Percentiles rank a stretch among this genome's conserved stretches.
These are phyloP conservation scores for Fringilla coelebs DNA, from an alignment of 2,797 vertebrate genomes.

Conservation along the genomic window DNA sequence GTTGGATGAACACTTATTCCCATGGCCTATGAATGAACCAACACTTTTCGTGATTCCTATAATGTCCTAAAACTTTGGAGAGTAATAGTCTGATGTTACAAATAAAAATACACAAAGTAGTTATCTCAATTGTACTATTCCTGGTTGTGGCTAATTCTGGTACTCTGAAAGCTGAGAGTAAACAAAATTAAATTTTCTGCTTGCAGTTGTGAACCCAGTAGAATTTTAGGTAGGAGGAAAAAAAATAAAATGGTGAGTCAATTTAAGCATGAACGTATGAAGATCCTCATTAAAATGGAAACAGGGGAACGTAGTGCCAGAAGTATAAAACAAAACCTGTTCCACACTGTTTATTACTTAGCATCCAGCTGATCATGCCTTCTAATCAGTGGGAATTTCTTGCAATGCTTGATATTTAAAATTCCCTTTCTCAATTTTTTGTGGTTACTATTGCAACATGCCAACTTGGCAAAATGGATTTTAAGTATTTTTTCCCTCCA, in stretches of 20 bases:
- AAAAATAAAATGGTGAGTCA: not conserved
- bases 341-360: not conserved
- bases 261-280: not conserved
- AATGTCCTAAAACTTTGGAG: not conserved
- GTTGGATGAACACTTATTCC: not conserved
- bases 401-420: not conserved
- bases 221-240: not conserved
- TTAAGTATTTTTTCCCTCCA: not conserved
- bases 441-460: not conserved
- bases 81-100: not conserved
- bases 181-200: not conserved
- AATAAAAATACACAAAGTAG: not conserved
- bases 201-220: not conserved
- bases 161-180: not conserved
- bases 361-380: not conserved
- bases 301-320: not conserved
- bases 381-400: not conserved
- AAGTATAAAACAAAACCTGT: not conserved
- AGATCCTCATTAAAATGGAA: constrained; percentile 10
- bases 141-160: not conserved
- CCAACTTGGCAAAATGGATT: fast-evolving
- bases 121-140: not conserved
- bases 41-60: not conserved
- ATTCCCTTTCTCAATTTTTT: not conserved
- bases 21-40: not conserved